A percentile compares a stretch with the other conserved stretches of the same genome.
phyloP scores from a whole-genome alignment of 2,113 vertebrate species.

The Gymnorhina tibicen region DNA sequence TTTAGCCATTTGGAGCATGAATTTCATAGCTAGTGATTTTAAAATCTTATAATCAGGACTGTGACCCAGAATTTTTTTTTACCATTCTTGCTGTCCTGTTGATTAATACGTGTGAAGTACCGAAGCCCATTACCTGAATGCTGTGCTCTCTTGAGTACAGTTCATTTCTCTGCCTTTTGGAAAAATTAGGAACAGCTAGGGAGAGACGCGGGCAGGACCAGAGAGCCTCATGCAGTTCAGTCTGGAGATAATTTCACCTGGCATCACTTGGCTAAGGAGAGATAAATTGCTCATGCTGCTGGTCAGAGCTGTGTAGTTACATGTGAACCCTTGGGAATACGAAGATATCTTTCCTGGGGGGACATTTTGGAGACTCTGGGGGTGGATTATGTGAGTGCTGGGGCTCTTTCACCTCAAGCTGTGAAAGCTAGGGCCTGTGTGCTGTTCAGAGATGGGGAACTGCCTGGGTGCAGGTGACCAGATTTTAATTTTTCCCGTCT shows the following conservation, averaged over 20 bases:
- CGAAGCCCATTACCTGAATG: neutral
- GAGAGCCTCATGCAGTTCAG: neutral
- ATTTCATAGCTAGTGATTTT: neutral
- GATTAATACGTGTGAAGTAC: neutral
- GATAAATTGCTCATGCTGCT: neutral
- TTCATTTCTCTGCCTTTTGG: neutral
- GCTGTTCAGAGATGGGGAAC: neutral
- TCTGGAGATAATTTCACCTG: neutral
- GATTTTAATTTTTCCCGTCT: neutral
- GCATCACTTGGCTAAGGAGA: neutral
- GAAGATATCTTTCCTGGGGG: neutral
- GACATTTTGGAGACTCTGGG: neutral
- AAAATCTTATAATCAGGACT: neutral
- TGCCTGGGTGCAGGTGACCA: neutral
- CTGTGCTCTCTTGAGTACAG: fast-evolving
- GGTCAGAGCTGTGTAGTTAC: neutral
- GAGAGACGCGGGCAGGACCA: neutral
- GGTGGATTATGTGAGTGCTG: neutral
- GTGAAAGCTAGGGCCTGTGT: neutral
- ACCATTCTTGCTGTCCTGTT: neutral
- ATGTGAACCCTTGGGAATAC: neutral
- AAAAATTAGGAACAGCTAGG: neutral
- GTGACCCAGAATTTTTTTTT: neutral
- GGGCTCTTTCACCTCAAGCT: neutral
- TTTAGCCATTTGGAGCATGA: neutral